Evolutionary conservation across 2,113 vertebrate species (phyloP).

Genomic region (Regulus satrapa): DNA sequence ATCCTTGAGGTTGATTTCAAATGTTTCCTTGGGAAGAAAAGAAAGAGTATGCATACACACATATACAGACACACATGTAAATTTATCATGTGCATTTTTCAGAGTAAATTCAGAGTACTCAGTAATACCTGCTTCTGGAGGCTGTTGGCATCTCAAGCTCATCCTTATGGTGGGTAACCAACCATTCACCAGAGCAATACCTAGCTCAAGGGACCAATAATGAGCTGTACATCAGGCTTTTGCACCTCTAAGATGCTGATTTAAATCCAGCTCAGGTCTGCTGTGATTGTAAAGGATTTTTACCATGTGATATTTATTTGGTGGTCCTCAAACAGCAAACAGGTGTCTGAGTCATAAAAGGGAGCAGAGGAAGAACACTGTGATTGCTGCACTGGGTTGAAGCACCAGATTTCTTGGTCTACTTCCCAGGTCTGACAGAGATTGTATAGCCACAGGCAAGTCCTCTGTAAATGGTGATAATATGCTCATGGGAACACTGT

Average conservation of each 20-base stretch:
- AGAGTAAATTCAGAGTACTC: background rate
- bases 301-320: slow-evolving; percentile 26
- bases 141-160: background rate
- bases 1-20: slow-evolving; percentile 66
- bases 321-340: slow-evolving; percentile 24
- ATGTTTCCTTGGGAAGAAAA: slow-evolving; percentile 27
- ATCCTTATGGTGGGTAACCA: background rate
- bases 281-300: slow-evolving; percentile 40
- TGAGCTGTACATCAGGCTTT: background rate
- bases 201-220: background rate
- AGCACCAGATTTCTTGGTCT: slow-evolving; percentile 20
- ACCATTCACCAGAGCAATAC: background rate
- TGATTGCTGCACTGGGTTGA: background rate
- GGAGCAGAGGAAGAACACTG: background rate
- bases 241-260: slow-evolving; percentile 40
- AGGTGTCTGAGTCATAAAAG: slow-evolving; percentile 26
- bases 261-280: slow-evolving; percentile 43
- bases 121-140: background rate
- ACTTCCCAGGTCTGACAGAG: slow-evolving; percentile 38
- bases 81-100: background rate
- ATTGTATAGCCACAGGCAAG: slow-evolving; percentile 16
- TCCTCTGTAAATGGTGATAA: slow-evolving; percentile 6
- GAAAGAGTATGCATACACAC: background rate
- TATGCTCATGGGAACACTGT: background rate
- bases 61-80: background rate